Evolutionary conservation across 1,140 invertebrate species (phyloP).

Genomic region (Panulirus ornatus): DNA sequence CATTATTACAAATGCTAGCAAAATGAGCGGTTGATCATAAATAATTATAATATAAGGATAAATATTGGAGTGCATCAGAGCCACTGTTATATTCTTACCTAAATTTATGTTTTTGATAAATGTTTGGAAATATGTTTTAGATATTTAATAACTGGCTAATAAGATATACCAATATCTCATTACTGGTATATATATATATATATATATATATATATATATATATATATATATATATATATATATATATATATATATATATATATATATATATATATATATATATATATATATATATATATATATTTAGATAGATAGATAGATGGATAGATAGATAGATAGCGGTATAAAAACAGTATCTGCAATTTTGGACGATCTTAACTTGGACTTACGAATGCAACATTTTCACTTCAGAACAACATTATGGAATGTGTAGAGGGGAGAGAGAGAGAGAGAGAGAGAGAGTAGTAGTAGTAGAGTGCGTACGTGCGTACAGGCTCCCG

Average conservation of each 20-base stretch:
- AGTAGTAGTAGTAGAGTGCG: too few relatives aligned
- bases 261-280: conserved; percentile 42
- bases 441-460: too few relatives aligned
- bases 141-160: not conserved
- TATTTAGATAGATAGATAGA: too few relatives aligned
- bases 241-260: conserved; percentile 55
- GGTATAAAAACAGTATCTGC: too few relatives aligned
- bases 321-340: too few relatives aligned
- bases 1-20: not conserved
- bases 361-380: too few relatives aligned
- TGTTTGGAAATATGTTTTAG: not conserved
- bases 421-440: too few relatives aligned
- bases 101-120: conserved; percentile 25
- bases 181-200: conserved; percentile 34
- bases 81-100: conserved; percentile 4
- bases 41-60: conserved; percentile 38
- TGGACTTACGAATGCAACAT: too few relatives aligned
- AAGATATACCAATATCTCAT: not conserved
- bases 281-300: conserved; percentile 46
- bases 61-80: conserved; percentile 4
- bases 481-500: too few relatives aligned
- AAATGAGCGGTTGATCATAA: conserved; percentile 24
- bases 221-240: conserved; percentile 60
- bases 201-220: conserved; percentile 57
- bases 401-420: too few relatives aligned